Evolutionary conservation across 2,797 vertebrate species (phyloP).

Genomic region (Paedocypris micromegethes): DNA sequence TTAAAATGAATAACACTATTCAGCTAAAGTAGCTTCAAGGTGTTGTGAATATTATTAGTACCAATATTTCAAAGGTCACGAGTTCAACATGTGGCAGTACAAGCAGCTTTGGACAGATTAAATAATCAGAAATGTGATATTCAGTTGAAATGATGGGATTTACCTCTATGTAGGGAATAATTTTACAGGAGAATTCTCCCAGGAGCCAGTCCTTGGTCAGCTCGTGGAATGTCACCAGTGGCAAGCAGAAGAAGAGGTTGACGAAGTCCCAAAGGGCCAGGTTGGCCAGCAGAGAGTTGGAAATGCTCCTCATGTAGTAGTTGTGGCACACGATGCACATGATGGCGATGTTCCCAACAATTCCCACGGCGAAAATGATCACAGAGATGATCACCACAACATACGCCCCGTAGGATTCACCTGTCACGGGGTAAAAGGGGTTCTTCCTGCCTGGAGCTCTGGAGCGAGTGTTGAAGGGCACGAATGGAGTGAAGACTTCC

Average conservation of each 20-base stretch:
- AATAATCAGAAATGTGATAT: no score
- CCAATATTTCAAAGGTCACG: no score
- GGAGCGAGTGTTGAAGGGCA: conserved; percentile 53
- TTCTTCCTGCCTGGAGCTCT: conserved; percentile 71
- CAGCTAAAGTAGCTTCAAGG: no score
- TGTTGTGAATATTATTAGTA: no score
- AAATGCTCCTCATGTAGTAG: conserved; percentile 97
- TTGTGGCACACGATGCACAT: conserved; percentile 98
- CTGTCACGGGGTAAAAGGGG: conserved; percentile 86
- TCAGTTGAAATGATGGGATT: not conserved
- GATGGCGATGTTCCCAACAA: conserved; percentile 88
- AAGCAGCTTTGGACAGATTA: no score
- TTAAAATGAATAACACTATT: no score
- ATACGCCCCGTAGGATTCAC: conserved; percentile 83
- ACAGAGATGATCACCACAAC: conserved; percentile 77
- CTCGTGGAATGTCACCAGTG: conserved; percentile 88
- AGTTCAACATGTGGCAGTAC: no score
- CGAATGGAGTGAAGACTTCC: conserved; percentile 52
- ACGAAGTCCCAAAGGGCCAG: conserved; percentile 95
- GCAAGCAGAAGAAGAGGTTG: conserved; percentile 91
- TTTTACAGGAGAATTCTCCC: conserved; percentile 93
- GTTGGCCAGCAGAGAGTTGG: conserved; percentile 92
- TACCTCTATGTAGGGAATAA: conserved; percentile 97
- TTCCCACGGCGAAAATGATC: conserved; percentile 82
- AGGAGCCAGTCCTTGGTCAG: conserved; percentile 92